Base-by-base conservation (phyloP, 1,140 invertebrate species). In the Conus ventricosus region DNA sequence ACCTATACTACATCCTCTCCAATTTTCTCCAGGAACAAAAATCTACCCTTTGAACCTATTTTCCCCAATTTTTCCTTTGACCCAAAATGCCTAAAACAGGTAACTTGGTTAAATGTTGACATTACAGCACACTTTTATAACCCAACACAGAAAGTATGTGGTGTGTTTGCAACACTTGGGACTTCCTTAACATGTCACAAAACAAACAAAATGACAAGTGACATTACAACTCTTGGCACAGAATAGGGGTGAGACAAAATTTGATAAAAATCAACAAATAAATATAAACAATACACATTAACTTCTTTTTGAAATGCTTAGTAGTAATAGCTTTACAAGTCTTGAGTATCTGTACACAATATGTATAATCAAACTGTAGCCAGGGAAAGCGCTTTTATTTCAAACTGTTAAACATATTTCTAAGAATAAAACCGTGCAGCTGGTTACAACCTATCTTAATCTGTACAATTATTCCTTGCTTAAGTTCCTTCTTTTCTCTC, bases 311-410 rank as follows among this genome's bases (percentile, higher is more conserved):
- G 7, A 84, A 84, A 84, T 20, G 53, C 23, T 84, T 39, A n/a
- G 53, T 8, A 53, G 10, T 6, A 63, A 27, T 25, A 54, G 15
- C 8, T 54, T 23, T 81, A 81, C 80, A 81, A 53, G 20, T 81
- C 27, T 81, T 81, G 80, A 53, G 6, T 78, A 39, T 81, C 80
- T 81, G 55, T 83, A 84, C 57, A 84, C 54, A 63, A 84, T 60
- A 53, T 63, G 55, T 39, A 67, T 67, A 63, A 84, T 39, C 57
- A 60, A 60, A 63, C 7, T 84, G 82, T 84, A 84, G 82, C 82
- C 57, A 67, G 82, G 82, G 82, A 84, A 84, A 84, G 82, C 82
- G 57, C 82, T 84, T 83, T 60, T 15, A 60, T 84, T 83, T 60
- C 57, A 60, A 60, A 60, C 57, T 15, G 8, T 60, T 60, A 15